phyloP scores from a whole-genome alignment of 2,888 invertebrate species.

The Catocala sponsa region DNA sequence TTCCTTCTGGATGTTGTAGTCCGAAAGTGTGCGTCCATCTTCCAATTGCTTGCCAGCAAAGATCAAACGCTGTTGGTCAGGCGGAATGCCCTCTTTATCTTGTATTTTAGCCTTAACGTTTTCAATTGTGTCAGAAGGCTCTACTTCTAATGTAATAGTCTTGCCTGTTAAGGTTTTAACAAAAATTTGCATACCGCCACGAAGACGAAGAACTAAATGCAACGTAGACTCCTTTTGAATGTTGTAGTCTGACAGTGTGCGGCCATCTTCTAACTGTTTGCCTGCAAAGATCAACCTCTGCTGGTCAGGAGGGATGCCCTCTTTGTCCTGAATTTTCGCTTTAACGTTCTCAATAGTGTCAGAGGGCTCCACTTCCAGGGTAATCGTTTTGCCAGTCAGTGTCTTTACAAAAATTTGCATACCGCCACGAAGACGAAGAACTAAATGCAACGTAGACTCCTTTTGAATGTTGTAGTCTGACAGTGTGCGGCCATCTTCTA shows the following conservation, averaged over 20 bases:
- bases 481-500: no score
- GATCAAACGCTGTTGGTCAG: not conserved
- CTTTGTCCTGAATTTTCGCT: constrained; percentile 31
- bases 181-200: constrained; percentile 31
- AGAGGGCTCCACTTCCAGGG: not conserved
- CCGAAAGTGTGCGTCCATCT: constrained; percentile 86
- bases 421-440: no score
- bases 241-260: constrained; percentile 29
- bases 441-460: no score
- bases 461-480: no score
- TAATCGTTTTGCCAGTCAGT: no score
- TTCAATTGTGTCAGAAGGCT: constrained; percentile 12
- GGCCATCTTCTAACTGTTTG: constrained; percentile 27
- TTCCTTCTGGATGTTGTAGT: constrained; percentile 64
- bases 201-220: constrained; percentile 24
- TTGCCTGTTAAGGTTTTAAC: constrained; percentile 22
- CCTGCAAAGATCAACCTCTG: constrained; percentile 31
- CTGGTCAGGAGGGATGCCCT: constrained; percentile 30
- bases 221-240: constrained; percentile 31
- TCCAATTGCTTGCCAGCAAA: constrained; percentile 64
- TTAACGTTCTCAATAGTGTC: constrained; percentile 31
- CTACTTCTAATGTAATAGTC: no score
- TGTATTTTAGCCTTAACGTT: not conserved
- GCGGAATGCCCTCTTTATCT: not conserved
- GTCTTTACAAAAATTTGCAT: no score